phyloP scores from a whole-genome alignment of 2,888 invertebrate genomes.

The Reticulitermes lucifugus region DNA sequence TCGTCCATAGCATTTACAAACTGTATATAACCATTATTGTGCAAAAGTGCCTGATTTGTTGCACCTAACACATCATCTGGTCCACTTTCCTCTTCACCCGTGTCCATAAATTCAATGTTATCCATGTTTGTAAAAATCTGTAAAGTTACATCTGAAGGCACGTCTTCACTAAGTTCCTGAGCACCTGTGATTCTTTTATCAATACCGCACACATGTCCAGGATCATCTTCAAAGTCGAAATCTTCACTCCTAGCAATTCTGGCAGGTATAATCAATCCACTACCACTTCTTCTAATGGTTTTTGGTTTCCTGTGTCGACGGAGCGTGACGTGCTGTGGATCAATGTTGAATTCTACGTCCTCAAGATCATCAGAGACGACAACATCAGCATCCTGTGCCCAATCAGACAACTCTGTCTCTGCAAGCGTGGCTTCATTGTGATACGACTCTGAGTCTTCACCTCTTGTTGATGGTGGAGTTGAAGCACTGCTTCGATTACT shows the following conservation, averaged over 20 bases:
- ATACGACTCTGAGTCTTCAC: constrained; percentile 71
- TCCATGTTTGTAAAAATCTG: constrained; percentile 52
- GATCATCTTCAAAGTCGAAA: constrained; percentile 58
- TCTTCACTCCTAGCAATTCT: constrained; percentile 62
- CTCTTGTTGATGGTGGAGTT: constrained; percentile 65
- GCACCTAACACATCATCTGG: constrained; percentile 71
- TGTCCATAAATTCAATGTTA: constrained; percentile 81
- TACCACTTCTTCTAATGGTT: constrained; percentile 58
- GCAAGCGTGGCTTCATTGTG: constrained; percentile 73
- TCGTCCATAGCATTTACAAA: constrained; percentile 69
- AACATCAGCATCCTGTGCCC: constrained; percentile 82
- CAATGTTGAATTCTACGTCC: constrained; percentile 71
- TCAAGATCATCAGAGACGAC: constrained; percentile 79
- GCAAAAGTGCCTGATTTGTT: constrained; percentile 66
- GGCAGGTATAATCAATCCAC: constrained; percentile 21
- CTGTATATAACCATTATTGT: constrained; percentile 76
- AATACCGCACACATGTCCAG: constrained; percentile 61
- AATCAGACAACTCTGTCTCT: constrained; percentile 90
- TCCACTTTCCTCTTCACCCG: constrained; percentile 78
- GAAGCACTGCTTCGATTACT: constrained; percentile 68
- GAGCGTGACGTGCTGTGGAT: constrained; percentile 65
- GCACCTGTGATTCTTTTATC: constrained; percentile 64
- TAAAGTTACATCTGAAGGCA: constrained; percentile 53
- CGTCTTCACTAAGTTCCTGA: constrained; percentile 45
- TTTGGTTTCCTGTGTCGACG: constrained; percentile 58